Base-by-base conservation (phyloP, 2,797 vertebrate species). In the Xiphophorus birchmanni region DNA sequence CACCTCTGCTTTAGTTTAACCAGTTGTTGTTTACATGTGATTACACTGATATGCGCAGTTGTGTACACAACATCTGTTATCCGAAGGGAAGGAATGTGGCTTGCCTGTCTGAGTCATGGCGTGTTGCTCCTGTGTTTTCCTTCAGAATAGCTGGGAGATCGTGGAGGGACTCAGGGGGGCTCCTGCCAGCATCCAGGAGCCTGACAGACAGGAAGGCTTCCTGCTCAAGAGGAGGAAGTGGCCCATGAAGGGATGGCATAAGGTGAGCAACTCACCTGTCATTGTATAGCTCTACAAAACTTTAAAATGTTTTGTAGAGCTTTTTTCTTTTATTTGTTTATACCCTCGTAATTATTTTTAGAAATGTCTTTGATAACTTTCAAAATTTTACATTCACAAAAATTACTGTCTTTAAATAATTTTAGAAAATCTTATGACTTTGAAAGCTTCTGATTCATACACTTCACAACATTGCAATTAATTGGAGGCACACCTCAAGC, bases 241-340 rank as follows among this genome's bases (percentile, higher is more conserved):
- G 98, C 98, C 98, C 79, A 96, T 99, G 95, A 99, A 99, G 93
- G 98, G 98, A 50, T 99, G 98, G 98, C 98, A 99, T 89, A 99
- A 99, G 97, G 98, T 99, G 90, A 91, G 95, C 42, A 44, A 32
- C 42, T 80, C 77, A 26, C 37, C 52, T 69, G 40, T 17, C 60
- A 65, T 65, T 18, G 42, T 54, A 32, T 50, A 29, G 1, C 71
- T 42, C 26, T 21, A 13, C 26, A 54, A 74, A 35, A 35, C 10
- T 29, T 32, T 26, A 63, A 6, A 2, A 58, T n/a, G 11, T 29
- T 58, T 29, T 58, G 54, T 54, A 26, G 21, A 26, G 21, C 8
- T 54, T 54, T 9, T 54, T 26, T 21, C 23, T 21, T 21, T 18
- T 9, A 21, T 65, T 63, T 67, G 29, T 26, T 7, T 67, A 67